Base-by-base conservation (phyloP, 2,888 invertebrate genomes). In the Yponomeuta evonymella region DNA sequence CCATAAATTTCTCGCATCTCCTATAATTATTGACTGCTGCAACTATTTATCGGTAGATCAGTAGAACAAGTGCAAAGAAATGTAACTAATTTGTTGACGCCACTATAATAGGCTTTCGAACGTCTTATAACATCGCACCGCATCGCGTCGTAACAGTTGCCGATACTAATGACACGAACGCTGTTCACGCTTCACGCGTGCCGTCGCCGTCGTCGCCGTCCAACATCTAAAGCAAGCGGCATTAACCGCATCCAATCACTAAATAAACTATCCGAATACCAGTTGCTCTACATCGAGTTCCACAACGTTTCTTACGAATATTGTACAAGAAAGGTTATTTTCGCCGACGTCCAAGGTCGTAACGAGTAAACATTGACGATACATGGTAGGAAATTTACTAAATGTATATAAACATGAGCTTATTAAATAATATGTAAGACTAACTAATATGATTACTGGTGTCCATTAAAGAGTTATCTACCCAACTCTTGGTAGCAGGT, bases 281-380 rank as follows among this genome's bases (percentile, higher is more conserved):
- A 12, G 43, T 29, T n/a, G 33, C 48, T 43, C 65, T 64, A 64
- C 70, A 51, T 70, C 11, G 33, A 67, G 65, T 66, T 67, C 48
- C 64, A 70, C 51, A 79, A 62, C 33, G 74, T 74, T 75, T 73
- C 75, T 73, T 75, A 76, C 76, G 76, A 77, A 79, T 80, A 79
- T 76, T 79, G 78, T 79, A 76, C 77, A 76, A 80, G 79, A 82
- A 79, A 79, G 76, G 78, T 79, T 81, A 81, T 83, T 82, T 82
- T 79, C 74, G 81, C 76, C 76, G 73, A 72, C 76, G 77, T 75
- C 78, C 80, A 83, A 78, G 80, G 80, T 77, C 79, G 75, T 75
- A 74, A 72, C 73, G 76, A 75, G 75, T 76, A 79, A 79, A 80
- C 76, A 80, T 77, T 77, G 77, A 74, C 74, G 74, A 73, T 74